Conservation (phyloP, 2,888 invertebrate species). For the Diadromus collaris region DNA sequence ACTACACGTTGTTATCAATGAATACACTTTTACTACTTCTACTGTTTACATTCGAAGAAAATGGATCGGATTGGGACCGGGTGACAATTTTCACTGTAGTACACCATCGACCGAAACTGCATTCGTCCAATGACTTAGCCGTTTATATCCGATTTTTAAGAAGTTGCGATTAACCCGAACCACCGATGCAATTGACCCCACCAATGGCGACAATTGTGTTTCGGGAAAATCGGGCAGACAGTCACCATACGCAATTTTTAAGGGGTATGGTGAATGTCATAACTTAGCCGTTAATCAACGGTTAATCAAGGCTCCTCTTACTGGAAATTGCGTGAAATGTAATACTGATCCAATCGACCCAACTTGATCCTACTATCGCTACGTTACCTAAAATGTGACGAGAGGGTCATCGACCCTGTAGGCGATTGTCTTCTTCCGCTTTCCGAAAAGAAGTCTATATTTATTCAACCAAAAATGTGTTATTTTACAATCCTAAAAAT, state of each 20-base stretch:
- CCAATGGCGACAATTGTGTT: no score
- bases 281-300: no score
- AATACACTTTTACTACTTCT: no score
- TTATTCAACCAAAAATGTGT: not conserved
- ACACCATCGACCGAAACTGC: not conserved
- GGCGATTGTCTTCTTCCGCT: not conserved
- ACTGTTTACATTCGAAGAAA: not conserved
- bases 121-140: not conserved
- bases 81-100: not conserved
- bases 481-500: constrained; percentile 17
- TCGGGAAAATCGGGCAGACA: no score
- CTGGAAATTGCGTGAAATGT: no score
- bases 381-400: not conserved
- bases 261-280: no score
- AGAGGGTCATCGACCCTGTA: not conserved
- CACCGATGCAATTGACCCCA: no score
- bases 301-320: no score
- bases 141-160: not conserved
- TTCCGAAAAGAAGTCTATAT: not conserved
- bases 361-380: not conserved
- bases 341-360: not conserved
- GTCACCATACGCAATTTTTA: no score
- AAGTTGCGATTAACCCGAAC: no score
- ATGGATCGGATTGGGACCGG: not conserved
- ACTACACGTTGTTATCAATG: no score